phyloP scores from a whole-genome alignment of 2,113 vertebrate species.

The Tetrao urogallus region DNA sequence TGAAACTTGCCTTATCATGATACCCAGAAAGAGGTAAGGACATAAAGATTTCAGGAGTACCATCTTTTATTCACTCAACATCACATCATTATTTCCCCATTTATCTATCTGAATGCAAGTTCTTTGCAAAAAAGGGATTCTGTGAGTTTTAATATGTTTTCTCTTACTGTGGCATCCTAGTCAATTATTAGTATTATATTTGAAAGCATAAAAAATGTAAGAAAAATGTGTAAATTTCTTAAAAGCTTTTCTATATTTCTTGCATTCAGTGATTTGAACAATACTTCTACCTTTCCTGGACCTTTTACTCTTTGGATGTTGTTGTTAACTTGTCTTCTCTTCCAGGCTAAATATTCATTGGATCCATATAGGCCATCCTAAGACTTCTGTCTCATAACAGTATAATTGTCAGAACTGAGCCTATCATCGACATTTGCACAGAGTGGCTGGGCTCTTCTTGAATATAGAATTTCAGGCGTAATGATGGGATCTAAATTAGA shows the following conservation, averaged over 20 bases:
- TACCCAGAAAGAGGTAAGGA: background rate
- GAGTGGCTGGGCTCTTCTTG: slow-evolving; percentile 34
- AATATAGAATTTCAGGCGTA: slow-evolving; percentile 1
- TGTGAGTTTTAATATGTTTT: background rate
- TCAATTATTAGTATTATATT: background rate
- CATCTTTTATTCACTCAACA: background rate
- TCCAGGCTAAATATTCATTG: slow-evolving; percentile 57
- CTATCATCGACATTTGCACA: slow-evolving; percentile 51
- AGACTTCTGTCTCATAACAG: slow-evolving; percentile 18
- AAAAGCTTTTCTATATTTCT: background rate
- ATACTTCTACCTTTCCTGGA: slow-evolving; percentile 7
- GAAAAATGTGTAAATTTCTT: background rate
- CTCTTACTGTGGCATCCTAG: background rate
- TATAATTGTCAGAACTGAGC: slow-evolving; percentile 24
- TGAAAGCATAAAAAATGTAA: background rate
- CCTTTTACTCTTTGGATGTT: slow-evolving; percentile 38
- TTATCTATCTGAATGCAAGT: background rate
- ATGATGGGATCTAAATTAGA: slow-evolving; percentile 6
- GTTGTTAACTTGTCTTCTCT: slow-evolving; percentile 40
- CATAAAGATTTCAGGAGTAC: background rate
- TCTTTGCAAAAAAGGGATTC: background rate
- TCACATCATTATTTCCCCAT: background rate
- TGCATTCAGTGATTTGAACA: background rate
- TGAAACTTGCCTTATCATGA: background rate
- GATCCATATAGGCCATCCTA: slow-evolving; percentile 15